Conservation (phyloP, 2,797 vertebrate genomes). For the Furcifer pardalis region DNA sequence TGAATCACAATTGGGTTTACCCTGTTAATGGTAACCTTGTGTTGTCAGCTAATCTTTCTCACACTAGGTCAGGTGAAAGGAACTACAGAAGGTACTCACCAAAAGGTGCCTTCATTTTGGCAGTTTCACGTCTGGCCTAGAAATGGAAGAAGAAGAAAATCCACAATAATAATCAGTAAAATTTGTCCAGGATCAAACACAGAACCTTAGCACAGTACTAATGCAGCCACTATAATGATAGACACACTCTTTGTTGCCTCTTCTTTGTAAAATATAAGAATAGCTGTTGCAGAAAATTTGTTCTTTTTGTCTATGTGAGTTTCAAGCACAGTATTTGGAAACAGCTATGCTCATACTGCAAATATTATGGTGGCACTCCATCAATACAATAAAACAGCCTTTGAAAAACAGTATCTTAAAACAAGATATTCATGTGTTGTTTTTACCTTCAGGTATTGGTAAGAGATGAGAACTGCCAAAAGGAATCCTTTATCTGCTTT, state of each 20-base stretch:
- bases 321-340: neutral
- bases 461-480: neutral
- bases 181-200: neutral
- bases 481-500: neutral
- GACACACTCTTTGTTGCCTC: too few species aligned
- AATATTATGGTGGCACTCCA: neutral
- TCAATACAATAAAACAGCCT: neutral
- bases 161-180: too few species aligned
- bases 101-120: too few species aligned
- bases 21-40: too few species aligned
- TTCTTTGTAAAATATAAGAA: neutral
- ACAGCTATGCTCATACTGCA: neutral
- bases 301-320: neutral
- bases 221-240: neutral
- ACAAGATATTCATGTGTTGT: neutral
- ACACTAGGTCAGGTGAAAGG: too few species aligned
- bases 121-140: too few species aligned
- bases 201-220: neutral
- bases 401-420: neutral
- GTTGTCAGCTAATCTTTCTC: too few species aligned
- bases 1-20: too few species aligned
- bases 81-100: too few species aligned
- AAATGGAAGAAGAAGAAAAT: too few species aligned
- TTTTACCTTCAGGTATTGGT: neutral
- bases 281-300: neutral